phyloP scores from a whole-genome alignment of 2,113 vertebrate genomes.

The Triplophysa siluroides region DNA sequence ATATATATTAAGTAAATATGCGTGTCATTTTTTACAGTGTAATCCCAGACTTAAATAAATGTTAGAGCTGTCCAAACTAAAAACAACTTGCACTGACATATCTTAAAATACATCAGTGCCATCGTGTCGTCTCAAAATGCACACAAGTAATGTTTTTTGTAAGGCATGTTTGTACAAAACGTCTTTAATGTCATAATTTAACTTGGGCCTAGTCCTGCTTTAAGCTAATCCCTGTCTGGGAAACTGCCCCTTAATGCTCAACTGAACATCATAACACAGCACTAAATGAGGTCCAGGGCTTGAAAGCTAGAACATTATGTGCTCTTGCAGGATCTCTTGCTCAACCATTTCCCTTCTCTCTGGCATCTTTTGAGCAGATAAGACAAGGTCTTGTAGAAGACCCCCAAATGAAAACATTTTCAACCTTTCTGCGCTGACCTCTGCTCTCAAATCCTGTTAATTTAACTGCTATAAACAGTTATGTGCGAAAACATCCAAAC shows the following conservation, averaged over 20 bases:
- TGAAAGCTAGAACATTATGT: constrained; percentile 5
- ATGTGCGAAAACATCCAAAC: neutral
- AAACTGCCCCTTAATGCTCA: neutral
- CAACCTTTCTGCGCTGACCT: neutral
- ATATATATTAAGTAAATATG: too few species aligned
- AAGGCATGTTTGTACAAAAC: too few species aligned
- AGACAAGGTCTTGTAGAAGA: neutral
- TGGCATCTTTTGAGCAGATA: constrained; percentile 21
- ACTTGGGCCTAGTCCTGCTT: too few species aligned
- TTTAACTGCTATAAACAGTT: neutral
- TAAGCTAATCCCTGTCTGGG: too few species aligned
- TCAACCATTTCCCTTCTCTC: neutral
- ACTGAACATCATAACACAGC: neutral
- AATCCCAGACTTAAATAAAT: too few species aligned
- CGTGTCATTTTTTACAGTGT: too few species aligned
- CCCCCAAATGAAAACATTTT: neutral
- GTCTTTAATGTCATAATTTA: too few species aligned
- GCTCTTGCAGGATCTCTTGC: constrained; percentile 1
- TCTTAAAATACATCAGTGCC: too few species aligned
- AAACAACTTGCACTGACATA: too few species aligned
- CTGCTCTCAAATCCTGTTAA: neutral
- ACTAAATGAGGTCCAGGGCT: neutral
- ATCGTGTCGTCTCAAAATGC: too few species aligned
- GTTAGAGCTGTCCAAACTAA: too few species aligned
- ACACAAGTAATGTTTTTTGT: too few species aligned